Conservation (phyloP, 2,113 vertebrate genomes). For the Pseudonaja textilis region DNA sequence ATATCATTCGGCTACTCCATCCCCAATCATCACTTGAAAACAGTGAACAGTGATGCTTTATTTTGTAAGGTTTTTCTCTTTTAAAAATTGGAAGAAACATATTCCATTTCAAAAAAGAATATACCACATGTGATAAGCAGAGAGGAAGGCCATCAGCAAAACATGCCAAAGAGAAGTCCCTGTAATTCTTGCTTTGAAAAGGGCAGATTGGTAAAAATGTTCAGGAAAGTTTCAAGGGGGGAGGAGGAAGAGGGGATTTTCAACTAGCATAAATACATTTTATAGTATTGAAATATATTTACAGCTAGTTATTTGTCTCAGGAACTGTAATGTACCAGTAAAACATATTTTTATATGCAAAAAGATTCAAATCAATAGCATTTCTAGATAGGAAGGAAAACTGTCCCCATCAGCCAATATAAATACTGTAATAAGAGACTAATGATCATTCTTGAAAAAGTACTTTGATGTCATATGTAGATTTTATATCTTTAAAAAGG, state of each 20-base stretch:
- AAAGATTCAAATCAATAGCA: neutral
- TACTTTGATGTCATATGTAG: neutral
- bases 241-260: neutral
- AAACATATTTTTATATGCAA: neutral
- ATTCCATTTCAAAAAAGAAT: neutral
- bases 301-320: neutral
- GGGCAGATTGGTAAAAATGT: neutral
- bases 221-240: neutral
- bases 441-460: neutral
- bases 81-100: neutral
- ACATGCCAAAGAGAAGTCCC: neutral
- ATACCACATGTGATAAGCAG: neutral
- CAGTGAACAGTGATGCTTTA: neutral
- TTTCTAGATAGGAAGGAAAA: neutral
- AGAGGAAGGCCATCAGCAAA: neutral
- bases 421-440: neutral
- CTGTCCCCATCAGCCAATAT: neutral
- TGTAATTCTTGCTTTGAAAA: neutral
- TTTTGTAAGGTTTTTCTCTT: neutral
- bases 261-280: neutral
- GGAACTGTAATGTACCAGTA: neutral
- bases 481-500: neutral
- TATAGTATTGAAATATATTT: neutral
- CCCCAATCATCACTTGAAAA: neutral
- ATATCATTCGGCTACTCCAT: neutral